phyloP scores from a whole-genome alignment of 23 tunicate genomes.

The Aplidium turbinatum region DNA sequence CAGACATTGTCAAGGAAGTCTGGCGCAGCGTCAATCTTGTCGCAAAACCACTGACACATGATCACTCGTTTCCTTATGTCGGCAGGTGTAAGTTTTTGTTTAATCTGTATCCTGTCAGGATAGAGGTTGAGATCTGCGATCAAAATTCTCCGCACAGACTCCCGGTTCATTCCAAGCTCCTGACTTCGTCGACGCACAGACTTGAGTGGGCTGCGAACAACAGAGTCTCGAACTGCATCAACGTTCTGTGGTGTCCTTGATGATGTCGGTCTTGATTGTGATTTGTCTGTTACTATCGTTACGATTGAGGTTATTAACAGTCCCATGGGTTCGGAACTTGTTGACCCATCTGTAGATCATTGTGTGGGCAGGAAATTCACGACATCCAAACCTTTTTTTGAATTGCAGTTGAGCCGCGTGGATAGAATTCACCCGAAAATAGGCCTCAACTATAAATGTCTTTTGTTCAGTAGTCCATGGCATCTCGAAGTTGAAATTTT shows the following conservation, averaged over 20 bases:
- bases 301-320: slow-evolving; percentile 15
- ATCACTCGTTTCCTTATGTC: slow-evolving; percentile 19
- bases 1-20: slow-evolving; percentile 15
- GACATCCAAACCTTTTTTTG: slow-evolving; percentile 20
- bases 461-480: slow-evolving; percentile 11
- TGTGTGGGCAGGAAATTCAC: slow-evolving; percentile 1
- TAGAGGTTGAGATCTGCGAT: slow-evolving; percentile 12
- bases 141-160: slow-evolving; percentile 11
- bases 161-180: slow-evolving; percentile 6
- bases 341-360: slow-evolving; percentile 6
- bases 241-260: slow-evolving; percentile 3
- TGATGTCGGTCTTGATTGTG: neutral
- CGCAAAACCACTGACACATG: slow-evolving; percentile 23
- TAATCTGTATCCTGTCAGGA: slow-evolving; percentile 17
- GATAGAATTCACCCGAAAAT: slow-evolving; percentile 8
- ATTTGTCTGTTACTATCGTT: slow-evolving; percentile 10
- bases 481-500: no score
- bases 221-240: slow-evolving; percentile 13
- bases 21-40: slow-evolving; percentile 10
- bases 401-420: slow-evolving; percentile 3
- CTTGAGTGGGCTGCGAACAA: slow-evolving; percentile 5
- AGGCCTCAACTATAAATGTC: slow-evolving; percentile 23
- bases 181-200: slow-evolving; percentile 13
- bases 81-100: slow-evolving; percentile 17
- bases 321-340: slow-evolving; percentile 22